Evolutionary conservation across 2,113 vertebrate genomes (phyloP).

Genomic region (Apeltes quadracus): DNA sequence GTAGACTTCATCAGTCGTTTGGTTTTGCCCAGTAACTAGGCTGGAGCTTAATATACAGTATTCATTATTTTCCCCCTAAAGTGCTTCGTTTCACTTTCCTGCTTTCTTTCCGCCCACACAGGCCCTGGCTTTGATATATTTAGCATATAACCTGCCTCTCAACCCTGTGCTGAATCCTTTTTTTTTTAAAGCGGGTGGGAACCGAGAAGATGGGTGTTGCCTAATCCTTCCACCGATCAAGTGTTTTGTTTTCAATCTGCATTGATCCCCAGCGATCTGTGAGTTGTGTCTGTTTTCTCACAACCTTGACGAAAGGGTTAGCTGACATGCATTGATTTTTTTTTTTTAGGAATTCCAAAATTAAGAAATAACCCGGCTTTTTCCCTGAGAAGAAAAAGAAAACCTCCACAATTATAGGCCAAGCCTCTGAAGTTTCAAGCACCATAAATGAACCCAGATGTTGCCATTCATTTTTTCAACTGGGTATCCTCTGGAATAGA

Average conservation of each 20-base stretch:
- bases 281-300: constrained; percentile 46
- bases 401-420: constrained; percentile 1
- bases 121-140: constrained; percentile 43
- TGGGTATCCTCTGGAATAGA: constrained; percentile 44
- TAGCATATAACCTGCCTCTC: constrained; percentile 26
- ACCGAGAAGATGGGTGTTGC: constrained; percentile 42
- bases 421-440: constrained; percentile 9
- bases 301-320: constrained; percentile 43
- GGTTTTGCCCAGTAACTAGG: not conserved
- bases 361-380: constrained; percentile 13
- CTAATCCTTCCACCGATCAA: constrained; percentile 61
- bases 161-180: constrained; percentile 39
- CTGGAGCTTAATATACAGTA: constrained; percentile 26
- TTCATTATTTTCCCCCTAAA: constrained; percentile 22
- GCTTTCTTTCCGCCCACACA: constrained; percentile 30
- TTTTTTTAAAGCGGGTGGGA: constrained; percentile 47
- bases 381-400: not conserved
- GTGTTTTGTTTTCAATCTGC: constrained; percentile 52
- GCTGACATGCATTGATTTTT: constrained; percentile 49
- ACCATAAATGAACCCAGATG: constrained; percentile 46
- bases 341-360: constrained; percentile 16
- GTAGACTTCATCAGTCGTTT: constrained; percentile 9
- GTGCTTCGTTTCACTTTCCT: constrained; percentile 39
- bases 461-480: constrained; percentile 25
- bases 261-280: constrained; percentile 47